Evolutionary conservation across 2,888 invertebrate genomes (phyloP).

Genomic region (Prosopocoilus inquinatus): DNA sequence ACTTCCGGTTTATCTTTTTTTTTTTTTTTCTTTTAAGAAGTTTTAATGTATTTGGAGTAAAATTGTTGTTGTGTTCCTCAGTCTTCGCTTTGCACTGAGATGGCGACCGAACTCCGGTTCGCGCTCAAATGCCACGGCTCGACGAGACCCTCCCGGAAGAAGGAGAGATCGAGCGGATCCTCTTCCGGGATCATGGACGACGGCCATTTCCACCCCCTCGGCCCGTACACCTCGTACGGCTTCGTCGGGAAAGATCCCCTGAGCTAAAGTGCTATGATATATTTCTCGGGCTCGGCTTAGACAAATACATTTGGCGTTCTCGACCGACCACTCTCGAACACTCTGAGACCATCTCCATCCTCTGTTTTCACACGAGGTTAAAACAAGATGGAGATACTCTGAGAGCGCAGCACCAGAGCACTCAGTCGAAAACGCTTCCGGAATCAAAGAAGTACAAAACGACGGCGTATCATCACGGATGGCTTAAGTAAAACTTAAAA

Average conservation of each 20-base stretch:
- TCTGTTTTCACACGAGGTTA: no score
- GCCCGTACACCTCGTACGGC: conserved; percentile 64
- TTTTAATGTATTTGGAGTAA: neutral
- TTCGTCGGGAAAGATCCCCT: conserved; percentile 56
- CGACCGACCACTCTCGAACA: no score
- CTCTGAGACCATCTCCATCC: no score
- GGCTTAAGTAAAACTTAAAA: no score
- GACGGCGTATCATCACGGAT: no score
- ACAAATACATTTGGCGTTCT: no score
- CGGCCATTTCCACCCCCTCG: conserved; percentile 50
- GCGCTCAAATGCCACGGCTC: conserved; percentile 66
- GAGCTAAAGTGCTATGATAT: conserved; percentile 28
- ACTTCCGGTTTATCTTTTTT: conserved; percentile 17
- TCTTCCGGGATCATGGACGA: conserved; percentile 38
- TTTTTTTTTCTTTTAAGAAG: neutral
- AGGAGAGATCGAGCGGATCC: conserved; percentile 33
- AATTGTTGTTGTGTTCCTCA: conserved; percentile 42
- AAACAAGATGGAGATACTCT: no score
- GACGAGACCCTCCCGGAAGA: conserved; percentile 52
- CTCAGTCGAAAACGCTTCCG: no score
- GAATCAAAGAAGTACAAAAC: no score
- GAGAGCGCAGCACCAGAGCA: no score
- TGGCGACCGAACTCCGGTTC: conserved; percentile 69
- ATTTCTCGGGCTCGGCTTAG: no score
- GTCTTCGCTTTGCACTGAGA: conserved; percentile 71